Evolutionary conservation across 2,888 invertebrate species (phyloP), one percentile per base, ranked within the genome.

Genomic region (Drosophila eohydei): DNA sequence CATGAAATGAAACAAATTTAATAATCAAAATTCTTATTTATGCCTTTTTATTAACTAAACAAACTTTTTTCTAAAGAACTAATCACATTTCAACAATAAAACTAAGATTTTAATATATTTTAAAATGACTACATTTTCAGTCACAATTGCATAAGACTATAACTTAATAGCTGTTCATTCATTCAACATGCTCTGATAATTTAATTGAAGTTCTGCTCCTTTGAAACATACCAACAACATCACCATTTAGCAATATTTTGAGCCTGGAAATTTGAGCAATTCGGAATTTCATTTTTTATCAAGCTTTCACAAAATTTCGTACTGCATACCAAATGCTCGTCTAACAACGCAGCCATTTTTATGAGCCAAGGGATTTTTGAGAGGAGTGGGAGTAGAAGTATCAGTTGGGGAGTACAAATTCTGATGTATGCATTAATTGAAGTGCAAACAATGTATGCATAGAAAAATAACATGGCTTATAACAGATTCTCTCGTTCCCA

Each of bases 401-500:
- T 8, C 14, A 8, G 44, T 8, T 6, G 8, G 14, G 46, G 16
- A 58, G n/a, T 14, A 11, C 38, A 7, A 4, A 36, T 4, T 11
- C 26, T 57, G 54, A 69, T 63, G 38, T 55, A 52, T 69, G 64
- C 81, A 70, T 68, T 80, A 81, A 86, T 83, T 80, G 70, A 83
- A 77, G 60, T 80, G 77, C 83, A 80, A 73, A 81, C 76, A 75
- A 79, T 74, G 74, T 74, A 80, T 81, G 81, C 73, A 77, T 71
- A 65, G 63, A 75, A 68, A 78, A 78, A 71, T 68, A 66, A 61
- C 77, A 80, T 65, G 58, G 61, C 66, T 67, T 65, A 70, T 60
- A 60, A 57, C 78, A 67, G 70, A 64, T 75, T 79, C 80, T 57
- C 51, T 70, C 32, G 60, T 60, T 75, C 48, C 58, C 71, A 71